phyloP scores from a whole-genome alignment of 2,113 vertebrate genomes.

The Dolichotis patagonum region DNA sequence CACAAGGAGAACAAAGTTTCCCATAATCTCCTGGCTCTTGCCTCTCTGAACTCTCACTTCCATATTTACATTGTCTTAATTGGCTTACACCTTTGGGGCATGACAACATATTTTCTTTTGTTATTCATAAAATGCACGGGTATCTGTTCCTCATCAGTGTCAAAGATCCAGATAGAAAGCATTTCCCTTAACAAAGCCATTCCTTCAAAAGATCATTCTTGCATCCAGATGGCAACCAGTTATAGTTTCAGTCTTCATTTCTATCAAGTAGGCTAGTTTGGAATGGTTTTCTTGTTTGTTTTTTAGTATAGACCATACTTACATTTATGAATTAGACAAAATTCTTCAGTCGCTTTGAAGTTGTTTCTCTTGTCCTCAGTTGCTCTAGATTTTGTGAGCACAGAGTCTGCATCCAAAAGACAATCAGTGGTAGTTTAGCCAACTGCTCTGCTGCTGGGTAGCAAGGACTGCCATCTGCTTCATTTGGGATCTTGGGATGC shows the following conservation, averaged over 20 bases:
- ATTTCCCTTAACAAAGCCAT: neutral
- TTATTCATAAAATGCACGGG: neutral
- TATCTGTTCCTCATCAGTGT: conserved; percentile 5
- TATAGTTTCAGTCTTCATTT: neutral
- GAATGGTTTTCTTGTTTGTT: neutral
- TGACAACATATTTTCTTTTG: neutral
- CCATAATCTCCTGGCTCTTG: neutral
- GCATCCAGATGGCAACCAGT: neutral
- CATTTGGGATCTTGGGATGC: neutral
- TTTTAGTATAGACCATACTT: neutral
- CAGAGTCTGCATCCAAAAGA: conserved; percentile 14
- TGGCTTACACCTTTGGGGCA: neutral
- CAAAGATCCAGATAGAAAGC: neutral
- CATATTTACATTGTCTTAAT: neutral
- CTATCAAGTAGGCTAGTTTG: neutral
- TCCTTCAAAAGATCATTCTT: neutral
- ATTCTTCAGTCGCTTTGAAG: neutral
- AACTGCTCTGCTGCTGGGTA: neutral
- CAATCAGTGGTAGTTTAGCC: neutral
- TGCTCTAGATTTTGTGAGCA: conserved; percentile 54
- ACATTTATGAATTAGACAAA: conserved; percentile 9
- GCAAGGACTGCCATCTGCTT: neutral
- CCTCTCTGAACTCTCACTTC: neutral
- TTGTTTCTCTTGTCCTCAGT: conserved; percentile 30
- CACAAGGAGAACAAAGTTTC: neutral